These are phyloP conservation scores for Psilanteris sp. DNA, from an alignment of 1,140 invertebrate species.

Conservation along the genomic window DNA sequence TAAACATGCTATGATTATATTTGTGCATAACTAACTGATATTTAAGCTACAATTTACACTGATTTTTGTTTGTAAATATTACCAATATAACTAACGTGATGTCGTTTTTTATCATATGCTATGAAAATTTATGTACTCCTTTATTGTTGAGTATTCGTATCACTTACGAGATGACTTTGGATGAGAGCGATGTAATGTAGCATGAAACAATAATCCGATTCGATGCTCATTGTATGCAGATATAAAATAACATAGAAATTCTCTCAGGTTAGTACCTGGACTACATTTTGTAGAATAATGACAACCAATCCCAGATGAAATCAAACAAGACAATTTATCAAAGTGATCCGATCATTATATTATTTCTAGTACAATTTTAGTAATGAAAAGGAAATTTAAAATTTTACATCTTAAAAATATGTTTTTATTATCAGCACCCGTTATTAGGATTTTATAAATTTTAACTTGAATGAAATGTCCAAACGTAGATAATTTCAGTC, in stretches of 20 bases:
- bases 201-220: slow-evolving; percentile 33
- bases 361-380: slow-evolving; percentile 38
- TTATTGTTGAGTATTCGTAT: slow-evolving; percentile 32
- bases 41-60: no score
- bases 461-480: no score
- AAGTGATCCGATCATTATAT: slow-evolving; percentile 42
- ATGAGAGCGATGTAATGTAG: slow-evolving; percentile 14
- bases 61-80: no score
- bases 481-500: background rate
- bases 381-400: no score
- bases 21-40: no score
- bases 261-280: no score
- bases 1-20: no score
- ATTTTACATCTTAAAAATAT: no score
- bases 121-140: slow-evolving; percentile 38
- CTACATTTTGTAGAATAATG: slow-evolving; percentile 13
- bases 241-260: slow-evolving; percentile 22
- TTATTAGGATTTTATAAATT: no score
- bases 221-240: slow-evolving; percentile 50
- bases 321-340: slow-evolving; percentile 27
- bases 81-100: no score
- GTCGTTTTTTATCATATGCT: background rate
- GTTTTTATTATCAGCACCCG: no score
- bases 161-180: slow-evolving; percentile 20
- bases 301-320: background rate